phyloP scores from a whole-genome alignment of 2,113 vertebrate genomes.

The Microtus pennsylvanicus region DNA sequence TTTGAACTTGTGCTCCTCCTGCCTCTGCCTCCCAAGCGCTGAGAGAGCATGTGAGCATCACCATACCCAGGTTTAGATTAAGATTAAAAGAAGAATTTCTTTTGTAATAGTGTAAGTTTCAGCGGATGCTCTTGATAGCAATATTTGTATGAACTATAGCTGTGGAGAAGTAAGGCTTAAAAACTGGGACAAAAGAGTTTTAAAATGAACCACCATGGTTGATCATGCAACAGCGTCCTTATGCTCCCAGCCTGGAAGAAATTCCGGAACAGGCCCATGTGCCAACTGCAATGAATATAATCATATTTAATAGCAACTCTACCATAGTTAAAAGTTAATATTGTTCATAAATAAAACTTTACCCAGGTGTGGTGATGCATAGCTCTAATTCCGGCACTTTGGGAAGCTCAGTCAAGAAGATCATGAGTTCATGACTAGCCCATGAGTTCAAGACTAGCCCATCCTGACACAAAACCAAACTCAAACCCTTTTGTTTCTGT shows the following conservation, averaged over 20 bases:
- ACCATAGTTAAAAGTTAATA: neutral
- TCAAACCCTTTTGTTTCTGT: neutral
- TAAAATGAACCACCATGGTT: neutral
- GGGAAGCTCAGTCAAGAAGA: neutral
- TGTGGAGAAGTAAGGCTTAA: neutral
- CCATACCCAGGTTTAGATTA: neutral
- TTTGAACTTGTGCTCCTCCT: neutral
- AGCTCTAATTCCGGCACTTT: neutral
- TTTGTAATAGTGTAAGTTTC: neutral
- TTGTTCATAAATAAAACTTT: slow-evolving; percentile 14
- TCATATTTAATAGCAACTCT: neutral
- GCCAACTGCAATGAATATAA: neutral
- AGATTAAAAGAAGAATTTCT: slow-evolving; percentile 31
- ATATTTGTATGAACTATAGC: slow-evolving; percentile 37
- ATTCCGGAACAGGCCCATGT: neutral
- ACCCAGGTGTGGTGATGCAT: neutral
- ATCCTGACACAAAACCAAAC: neutral
- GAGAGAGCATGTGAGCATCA: neutral
- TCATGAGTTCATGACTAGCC: neutral
- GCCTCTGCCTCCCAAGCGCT: neutral
- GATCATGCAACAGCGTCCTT: neutral
- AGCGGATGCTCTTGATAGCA: neutral
- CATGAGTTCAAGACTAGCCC: neutral
- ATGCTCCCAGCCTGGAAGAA: neutral
- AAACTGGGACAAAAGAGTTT: neutral